Evolutionary conservation across 2,113 vertebrate genomes (phyloP).

Genomic region (Casuarius casuarius): DNA sequence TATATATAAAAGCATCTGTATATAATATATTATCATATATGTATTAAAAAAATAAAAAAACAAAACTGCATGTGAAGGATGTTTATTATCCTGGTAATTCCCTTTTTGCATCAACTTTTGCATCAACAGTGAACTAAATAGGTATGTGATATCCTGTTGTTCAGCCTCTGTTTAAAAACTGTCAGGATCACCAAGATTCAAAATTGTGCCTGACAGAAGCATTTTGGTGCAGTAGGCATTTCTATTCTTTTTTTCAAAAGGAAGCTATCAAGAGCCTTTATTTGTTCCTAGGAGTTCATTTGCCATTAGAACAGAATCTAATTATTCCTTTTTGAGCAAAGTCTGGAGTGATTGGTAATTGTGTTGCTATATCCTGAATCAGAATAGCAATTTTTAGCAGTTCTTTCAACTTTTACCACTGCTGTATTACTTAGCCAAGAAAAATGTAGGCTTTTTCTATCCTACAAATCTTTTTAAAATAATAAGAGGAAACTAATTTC

Average conservation of each 20-base stretch:
- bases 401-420: background rate
- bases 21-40: too few relatives aligned
- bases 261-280: background rate
- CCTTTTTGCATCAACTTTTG: background rate
- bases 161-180: background rate
- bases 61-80: background rate
- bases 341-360: background rate
- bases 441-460: background rate
- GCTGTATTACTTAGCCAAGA: background rate
- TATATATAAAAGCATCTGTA: too few relatives aligned
- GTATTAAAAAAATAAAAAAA: too few relatives aligned
- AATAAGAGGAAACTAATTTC: background rate
- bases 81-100: background rate
- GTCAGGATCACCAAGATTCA: background rate
- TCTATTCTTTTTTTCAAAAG: background rate
- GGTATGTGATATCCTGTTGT: background rate
- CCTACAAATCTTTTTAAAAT: constrained; percentile 15
- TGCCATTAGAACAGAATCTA: background rate
- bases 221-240: background rate
- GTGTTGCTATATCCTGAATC: background rate
- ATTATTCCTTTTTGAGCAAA: background rate
- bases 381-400: background rate
- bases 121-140: background rate
- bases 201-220: background rate
- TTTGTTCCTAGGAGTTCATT: background rate